Evolutionary conservation across 2,797 vertebrate species (phyloP).

Genomic region (Peromyscus eremicus): DNA sequence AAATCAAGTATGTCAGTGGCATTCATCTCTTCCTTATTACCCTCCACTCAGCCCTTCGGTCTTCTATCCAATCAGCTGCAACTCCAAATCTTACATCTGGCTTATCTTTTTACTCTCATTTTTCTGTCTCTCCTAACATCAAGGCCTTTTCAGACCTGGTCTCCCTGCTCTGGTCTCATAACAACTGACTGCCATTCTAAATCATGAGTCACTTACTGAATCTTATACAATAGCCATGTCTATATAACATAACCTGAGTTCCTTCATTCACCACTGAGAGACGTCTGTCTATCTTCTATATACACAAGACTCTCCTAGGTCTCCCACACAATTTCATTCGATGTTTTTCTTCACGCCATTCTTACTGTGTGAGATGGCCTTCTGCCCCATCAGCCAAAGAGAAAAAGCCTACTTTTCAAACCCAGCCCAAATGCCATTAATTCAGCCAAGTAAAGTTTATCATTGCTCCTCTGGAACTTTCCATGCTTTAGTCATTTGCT

Average conservation of each 20-base stretch:
- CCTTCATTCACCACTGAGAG: not conserved
- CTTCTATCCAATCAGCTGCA: not conserved
- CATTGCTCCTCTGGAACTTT: not conserved
- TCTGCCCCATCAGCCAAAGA: not conserved
- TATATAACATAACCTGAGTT: not conserved
- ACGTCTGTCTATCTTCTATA: not conserved
- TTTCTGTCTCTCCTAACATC: not conserved
- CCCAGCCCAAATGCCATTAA: not conserved
- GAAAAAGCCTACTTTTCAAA: not conserved
- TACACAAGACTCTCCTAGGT: not conserved
- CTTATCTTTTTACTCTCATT: not conserved
- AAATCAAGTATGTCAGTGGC: not conserved
- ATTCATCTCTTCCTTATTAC: not conserved
- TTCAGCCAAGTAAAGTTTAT: not conserved
- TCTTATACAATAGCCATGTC: not conserved
- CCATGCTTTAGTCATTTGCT: not conserved
- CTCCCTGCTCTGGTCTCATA: not conserved
- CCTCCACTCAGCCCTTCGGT: not conserved
- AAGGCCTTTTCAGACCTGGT: not conserved
- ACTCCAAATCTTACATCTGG: not conserved
- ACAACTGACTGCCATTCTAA: not conserved
- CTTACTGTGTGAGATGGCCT: not conserved
- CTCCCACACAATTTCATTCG: not conserved
- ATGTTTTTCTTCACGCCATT: not conserved
- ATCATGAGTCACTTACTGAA: not conserved